Base-by-base conservation (phyloP, 2,797 vertebrate genomes). In the Enteromius anoplus region DNA sequence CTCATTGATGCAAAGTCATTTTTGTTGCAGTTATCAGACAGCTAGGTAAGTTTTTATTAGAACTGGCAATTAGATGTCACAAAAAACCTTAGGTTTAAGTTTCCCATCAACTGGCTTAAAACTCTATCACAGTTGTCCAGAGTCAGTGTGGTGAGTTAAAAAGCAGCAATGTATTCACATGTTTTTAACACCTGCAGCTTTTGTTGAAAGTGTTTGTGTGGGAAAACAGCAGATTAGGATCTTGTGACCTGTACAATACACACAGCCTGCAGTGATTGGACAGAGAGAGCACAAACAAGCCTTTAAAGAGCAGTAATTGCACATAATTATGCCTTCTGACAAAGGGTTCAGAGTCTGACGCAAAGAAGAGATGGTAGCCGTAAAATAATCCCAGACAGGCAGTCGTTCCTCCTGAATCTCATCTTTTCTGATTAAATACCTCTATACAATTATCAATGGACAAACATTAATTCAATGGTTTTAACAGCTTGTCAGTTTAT, bases 261-360 rank as follows among this genome's bases (percentile, higher is more conserved):
- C 34, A 72, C 42, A 47, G 11, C 23, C 49, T 53, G 15, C 49
- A 23, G 75, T 71, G 62, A 70, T 68, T 85, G 72, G 60, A 75
- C 45, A 17, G 70, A 73, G 14, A 19, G n/a, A 34, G 42, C 26
- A 47, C 79, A 82, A 66, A 68, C 81, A 75, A 8, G 3, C 17
- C 49, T 68, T 34, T 37, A 45, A 68, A 82, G 49, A 29, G 47
- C 53, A 19, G 37, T 70, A 83, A 78, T 78, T 83, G 40, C 29
- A 62, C 65, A 37, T 75, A 77, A 83, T 58, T 82, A 53, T 45
- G 2, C 73, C 51, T 69, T 69, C 23, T 70, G 29, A 83, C 26
- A 78, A 75, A 70, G 15, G 26, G 26, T 53, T 66, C 42, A 53
- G 60, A 66, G 32, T 23, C 26, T 73, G 55, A 70, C 4, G 55